Evolutionary conservation across 1,140 invertebrate genomes (phyloP), one percentile per base, ranked within the genome.

Genomic region (Ips typographus): DNA sequence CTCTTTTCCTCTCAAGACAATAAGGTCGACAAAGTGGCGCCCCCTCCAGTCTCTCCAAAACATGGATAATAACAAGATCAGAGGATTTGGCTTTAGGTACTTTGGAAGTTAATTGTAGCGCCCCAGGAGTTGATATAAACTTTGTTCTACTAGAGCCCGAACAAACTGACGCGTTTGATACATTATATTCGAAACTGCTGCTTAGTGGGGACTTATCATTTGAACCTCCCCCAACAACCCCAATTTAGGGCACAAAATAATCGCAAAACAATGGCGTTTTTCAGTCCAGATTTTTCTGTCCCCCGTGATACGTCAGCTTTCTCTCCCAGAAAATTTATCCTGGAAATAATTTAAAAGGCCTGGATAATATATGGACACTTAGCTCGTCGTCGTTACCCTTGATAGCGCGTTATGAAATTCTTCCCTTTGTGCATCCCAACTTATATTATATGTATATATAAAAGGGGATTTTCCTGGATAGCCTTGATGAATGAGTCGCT

Each of bases 21-120:
- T 22, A 22, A 22, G 22, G 22, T 22, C 22, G 22, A 22, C 22
- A 22, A 22, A 22, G 22, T 22, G 22, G 22, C 22, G 22, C 22
- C 22, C 22, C 22, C 22, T 22, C 22, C 44, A 22, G 55, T 40
- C 40, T 40, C 5, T 7, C 43, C 44, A 49, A 43, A 65, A 65
- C 62, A 65, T 56, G 62, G 62, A 52, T 55, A 39, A 65, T n/a
- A 65, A 65, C 37, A 65, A 56, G 62, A 65, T 65, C 62, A 65
- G 51, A 55, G 62, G 62, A 65, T 65, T 65, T 66, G 64, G 63
- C 69, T 71, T 42, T 52, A 49, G 69, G 57, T 65, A 66, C 56
- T 71, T 71, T 61, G 55, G 58, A 71, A 71, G 69, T 71, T 71
- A 71, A 71, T 71, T 71, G 69, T 71, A 61, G 47, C 60, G 64